Evolutionary conservation across 2,888 invertebrate species (phyloP).

Genomic region (Halictus quadricinctus): DNA sequence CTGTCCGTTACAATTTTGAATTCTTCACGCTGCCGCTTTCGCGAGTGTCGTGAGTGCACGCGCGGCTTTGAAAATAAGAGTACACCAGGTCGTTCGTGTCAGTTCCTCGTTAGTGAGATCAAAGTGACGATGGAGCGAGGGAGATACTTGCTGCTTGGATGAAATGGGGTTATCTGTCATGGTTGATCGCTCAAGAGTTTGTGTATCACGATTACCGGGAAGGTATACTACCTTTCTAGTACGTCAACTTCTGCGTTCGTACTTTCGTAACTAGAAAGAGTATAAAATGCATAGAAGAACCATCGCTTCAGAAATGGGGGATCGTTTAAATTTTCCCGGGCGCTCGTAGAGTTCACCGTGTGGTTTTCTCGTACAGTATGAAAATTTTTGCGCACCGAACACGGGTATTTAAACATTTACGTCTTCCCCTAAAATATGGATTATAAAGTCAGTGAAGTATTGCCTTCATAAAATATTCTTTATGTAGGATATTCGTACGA

Average conservation of each 20-base stretch:
- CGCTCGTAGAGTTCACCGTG: background rate
- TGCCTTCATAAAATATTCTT: background rate
- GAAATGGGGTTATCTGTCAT: slow-evolving; percentile 45
- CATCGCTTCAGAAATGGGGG: background rate
- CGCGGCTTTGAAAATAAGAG: slow-evolving; percentile 50
- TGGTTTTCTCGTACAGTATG: background rate
- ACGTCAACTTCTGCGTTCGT: background rate
- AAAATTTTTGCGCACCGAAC: background rate
- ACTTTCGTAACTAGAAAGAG: background rate
- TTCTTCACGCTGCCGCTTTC: slow-evolving; percentile 19
- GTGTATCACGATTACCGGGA: slow-evolving; percentile 31
- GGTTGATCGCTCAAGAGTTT: slow-evolving; percentile 37
- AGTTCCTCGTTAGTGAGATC: slow-evolving; percentile 55
- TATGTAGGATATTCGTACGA: no score
- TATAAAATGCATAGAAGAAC: slow-evolving; percentile 5
- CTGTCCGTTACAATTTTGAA: slow-evolving; percentile 43
- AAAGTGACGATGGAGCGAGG: slow-evolving; percentile 48
- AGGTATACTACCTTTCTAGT: slow-evolving; percentile 1
- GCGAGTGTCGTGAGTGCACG: slow-evolving; percentile 26
- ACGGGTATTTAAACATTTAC: background rate
- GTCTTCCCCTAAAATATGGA: background rate
- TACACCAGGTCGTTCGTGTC: slow-evolving; percentile 34
- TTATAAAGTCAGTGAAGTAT: background rate
- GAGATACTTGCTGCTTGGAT: slow-evolving; percentile 19
- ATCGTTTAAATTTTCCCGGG: background rate